Conservation (phyloP, 2,888 invertebrate genomes). For the Macrophya annulata region DNA sequence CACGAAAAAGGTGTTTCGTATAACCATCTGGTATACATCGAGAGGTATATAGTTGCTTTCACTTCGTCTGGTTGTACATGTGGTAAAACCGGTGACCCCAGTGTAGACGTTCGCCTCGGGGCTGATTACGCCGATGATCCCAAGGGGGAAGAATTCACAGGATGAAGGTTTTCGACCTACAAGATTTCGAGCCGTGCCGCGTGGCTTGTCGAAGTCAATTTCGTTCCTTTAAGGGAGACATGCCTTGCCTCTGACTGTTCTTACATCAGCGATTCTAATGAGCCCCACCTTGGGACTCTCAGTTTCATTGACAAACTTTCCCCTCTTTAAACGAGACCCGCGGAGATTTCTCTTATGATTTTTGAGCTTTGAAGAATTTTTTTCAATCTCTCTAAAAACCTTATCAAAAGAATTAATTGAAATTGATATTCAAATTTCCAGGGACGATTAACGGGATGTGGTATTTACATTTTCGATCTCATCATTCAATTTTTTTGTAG, state of each 20-base stretch:
- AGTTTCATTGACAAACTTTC: conserved; percentile 54
- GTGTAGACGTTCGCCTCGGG: conserved; percentile 42
- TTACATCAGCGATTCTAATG: conserved; percentile 52
- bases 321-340: conserved; percentile 20
- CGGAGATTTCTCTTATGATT: background rate
- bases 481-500: background rate
- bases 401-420: background rate
- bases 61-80: conserved; percentile 43
- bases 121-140: conserved; percentile 27
- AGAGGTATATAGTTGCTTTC: conserved; percentile 43
- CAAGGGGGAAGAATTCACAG: background rate
- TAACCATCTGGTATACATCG: background rate
- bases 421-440: background rate
- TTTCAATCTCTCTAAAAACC: no score
- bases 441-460: background rate
- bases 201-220: conserved; percentile 32
- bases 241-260: conserved; percentile 33
- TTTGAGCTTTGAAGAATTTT: no score
- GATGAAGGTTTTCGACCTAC: conserved; percentile 23
- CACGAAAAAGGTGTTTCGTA: conserved; percentile 18
- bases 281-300: conserved; percentile 51
- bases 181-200: background rate
- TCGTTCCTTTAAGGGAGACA: conserved; percentile 24
- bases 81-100: conserved; percentile 46
- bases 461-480: background rate